Base-by-base conservation (phyloP, 2,113 vertebrate genomes). In the Corydoras sp. region DNA sequence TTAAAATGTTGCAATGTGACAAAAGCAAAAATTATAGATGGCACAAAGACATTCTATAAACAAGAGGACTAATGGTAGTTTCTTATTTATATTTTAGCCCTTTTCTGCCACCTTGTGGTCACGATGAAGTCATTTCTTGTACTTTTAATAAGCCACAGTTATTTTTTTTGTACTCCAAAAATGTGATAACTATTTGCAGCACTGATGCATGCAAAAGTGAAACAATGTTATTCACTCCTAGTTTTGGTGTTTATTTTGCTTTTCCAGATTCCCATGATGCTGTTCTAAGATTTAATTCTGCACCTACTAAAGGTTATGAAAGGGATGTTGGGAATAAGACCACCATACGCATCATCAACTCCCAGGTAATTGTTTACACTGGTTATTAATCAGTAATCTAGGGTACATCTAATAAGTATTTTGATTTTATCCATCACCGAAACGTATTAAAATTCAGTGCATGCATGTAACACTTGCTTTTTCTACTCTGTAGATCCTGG, bases 261-360 rank as follows among this genome's bases (percentile, higher is more conserved):
- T 72, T 88, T 80, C 30, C 88, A 99, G 97, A 99, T 85, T 86
- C 91, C 74, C 97, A 99, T 58, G 96, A 99, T 76, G 96, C 95
- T 0, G 94, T 99, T 81, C 76, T 99, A 77, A 91, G 97, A 67
- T 98, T 99, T 89, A 99, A 99, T 63, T 89, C 97, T 8, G 97
- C 96, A 10, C 97, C 97, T 14, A 98, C 96, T 1, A 87, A 84
- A 66, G 93, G 92, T 61, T 99, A 94, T 59, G 95, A 98, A 85
- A 90, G 89, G 80, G 97, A 99, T 72, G 97, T 99, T 71, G 97
- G 97, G 62, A 97, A 90, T 84, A 98, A 96, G 90, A 99, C 97
- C 67, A 97, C 95, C 0, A 81, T 98, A 65, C 92, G 97, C 68
- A 93, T 99, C 83, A 93, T 99, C 81, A 99, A 99, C 79, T 99